Evolutionary conservation across 2,888 invertebrate genomes (phyloP), one percentile per base, ranked within the genome.

Genomic region (Schrankia costaestrigalis): DNA sequence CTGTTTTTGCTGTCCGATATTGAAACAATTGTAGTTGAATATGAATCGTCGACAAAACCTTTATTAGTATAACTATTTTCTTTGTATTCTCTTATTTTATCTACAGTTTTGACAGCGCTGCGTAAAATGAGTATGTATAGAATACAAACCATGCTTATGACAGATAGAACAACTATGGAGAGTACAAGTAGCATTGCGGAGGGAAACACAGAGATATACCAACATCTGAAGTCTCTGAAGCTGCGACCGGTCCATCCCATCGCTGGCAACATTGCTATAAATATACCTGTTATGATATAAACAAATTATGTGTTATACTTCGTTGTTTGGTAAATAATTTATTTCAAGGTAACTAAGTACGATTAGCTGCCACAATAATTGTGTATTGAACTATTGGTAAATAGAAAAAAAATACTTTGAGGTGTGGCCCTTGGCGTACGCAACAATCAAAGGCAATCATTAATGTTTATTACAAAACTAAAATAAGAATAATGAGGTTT

Each of bases 171-270:
- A 6, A 89, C 45, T 4, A 78, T 46, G 1, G 89, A 88, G 1
- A 89, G 84, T 5, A 90, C 58, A 22, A 90, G 58, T 7, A 90
- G 78, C 9, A 90, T 55, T 2, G 78, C 71, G 14, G 85, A 80
- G 3, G 91, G 90, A 18, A 88, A 89, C n/a, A 90, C 63, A 1
- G 86, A 65, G 22, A 90, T 89, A 52, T 90, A 90, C 90, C 90
- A 90, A 59, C 90, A 90, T 24, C 89, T 65, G 62, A 72, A 77
- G 33, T 89, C 89, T 35, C 86, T 83, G 39, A 87, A 74, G 1
- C 88, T 86, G 35, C 81, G 71, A 8, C 89, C 89, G 4, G 74
- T 75, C 75, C 75, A 76, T 9, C 75, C 75, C 71, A 75, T 72
- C 0, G 73, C 74, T 31, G 75, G 75, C 35, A 75, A 53, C 37